Conservation (phyloP, 1,140 invertebrate genomes). For the Atta cephalotes region DNA sequence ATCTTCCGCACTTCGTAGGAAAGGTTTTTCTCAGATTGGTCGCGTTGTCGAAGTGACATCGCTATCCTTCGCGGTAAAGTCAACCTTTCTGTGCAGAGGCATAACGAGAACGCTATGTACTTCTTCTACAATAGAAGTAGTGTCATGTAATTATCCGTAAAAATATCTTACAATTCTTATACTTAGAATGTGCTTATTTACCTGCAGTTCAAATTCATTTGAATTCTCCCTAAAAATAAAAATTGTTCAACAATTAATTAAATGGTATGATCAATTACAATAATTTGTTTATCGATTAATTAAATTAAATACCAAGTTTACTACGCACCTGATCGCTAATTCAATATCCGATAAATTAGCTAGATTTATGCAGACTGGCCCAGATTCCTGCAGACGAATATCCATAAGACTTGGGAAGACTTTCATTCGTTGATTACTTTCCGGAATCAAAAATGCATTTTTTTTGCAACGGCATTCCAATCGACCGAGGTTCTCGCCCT, state of each 20-base stretch:
- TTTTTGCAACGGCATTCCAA: slow-evolving; percentile 22
- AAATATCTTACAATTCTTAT: background rate
- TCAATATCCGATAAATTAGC: slow-evolving; percentile 74
- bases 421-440: slow-evolving; percentile 54
- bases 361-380: slow-evolving; percentile 50
- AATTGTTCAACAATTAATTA: slow-evolving; percentile 24
- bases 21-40: slow-evolving; percentile 83
- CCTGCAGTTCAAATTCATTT: slow-evolving; percentile 80
- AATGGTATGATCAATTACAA: no score
- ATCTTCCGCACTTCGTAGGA: slow-evolving; percentile 79
- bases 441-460: slow-evolving; percentile 15
- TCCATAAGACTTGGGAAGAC: slow-evolving; percentile 81
- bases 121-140: slow-evolving; percentile 77
- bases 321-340: slow-evolving; percentile 70
- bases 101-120: slow-evolving; percentile 82
- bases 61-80: slow-evolving; percentile 79
- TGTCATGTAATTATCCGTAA: background rate
- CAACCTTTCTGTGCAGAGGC: slow-evolving; percentile 81
- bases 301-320: background rate
- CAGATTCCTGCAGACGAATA: slow-evolving; percentile 73
- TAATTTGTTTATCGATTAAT: background rate
- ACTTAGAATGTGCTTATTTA: slow-evolving; percentile 63
- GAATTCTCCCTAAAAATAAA: slow-evolving; percentile 77
- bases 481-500: slow-evolving; percentile 70
- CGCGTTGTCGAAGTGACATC: slow-evolving; percentile 80